These are phyloP conservation scores for Fistularia commersonii DNA, from an alignment of 2,797 vertebrate species.

Conservation along the genomic window DNA sequence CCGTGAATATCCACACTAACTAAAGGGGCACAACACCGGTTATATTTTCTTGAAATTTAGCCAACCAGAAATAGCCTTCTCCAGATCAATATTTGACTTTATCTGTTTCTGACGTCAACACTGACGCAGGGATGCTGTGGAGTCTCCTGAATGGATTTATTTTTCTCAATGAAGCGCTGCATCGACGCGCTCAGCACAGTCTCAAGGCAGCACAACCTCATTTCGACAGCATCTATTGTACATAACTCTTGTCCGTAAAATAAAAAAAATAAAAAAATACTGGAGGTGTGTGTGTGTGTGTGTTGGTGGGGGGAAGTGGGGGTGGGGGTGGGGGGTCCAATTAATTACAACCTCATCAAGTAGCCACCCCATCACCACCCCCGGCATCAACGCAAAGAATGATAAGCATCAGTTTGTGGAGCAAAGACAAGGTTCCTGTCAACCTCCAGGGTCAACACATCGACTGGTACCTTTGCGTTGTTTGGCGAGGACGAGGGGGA, in stretches of 20 bases:
- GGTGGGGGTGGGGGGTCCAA: neutral
- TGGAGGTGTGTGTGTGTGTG: too few species aligned
- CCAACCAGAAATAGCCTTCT: constrained; percentile 73
- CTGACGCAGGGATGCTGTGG: constrained; percentile 96
- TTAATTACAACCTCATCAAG: constrained; percentile 53
- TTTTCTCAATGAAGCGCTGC: constrained; percentile 94
- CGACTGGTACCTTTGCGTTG: constrained; percentile 81
- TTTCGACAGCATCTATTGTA: too few species aligned
- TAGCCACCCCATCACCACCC: constrained; percentile 16
- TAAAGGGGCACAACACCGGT: constrained; percentile 9
- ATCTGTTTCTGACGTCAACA: constrained; percentile 94
- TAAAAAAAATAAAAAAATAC: too few species aligned
- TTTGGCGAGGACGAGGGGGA: constrained; percentile 82
- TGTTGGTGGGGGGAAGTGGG: too few species aligned
- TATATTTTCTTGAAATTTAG: constrained; percentile 62
- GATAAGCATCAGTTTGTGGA: neutral
- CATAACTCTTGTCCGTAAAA: too few species aligned
- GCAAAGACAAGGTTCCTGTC: neutral
- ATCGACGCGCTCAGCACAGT: constrained; percentile 71
- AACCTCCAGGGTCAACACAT: constrained; percentile 35
- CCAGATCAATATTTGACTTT: constrained; percentile 87
- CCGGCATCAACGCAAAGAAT: constrained; percentile 18
- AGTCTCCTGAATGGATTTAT: constrained; percentile 99
- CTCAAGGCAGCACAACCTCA: constrained; percentile 48
- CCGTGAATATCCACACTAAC: constrained; percentile 6